A percentile compares a stretch with the other conserved stretches of the same genome.
Conservation (phyloP, 2,888 invertebrate species). For the Sminthurides aquaticus region DNA sequence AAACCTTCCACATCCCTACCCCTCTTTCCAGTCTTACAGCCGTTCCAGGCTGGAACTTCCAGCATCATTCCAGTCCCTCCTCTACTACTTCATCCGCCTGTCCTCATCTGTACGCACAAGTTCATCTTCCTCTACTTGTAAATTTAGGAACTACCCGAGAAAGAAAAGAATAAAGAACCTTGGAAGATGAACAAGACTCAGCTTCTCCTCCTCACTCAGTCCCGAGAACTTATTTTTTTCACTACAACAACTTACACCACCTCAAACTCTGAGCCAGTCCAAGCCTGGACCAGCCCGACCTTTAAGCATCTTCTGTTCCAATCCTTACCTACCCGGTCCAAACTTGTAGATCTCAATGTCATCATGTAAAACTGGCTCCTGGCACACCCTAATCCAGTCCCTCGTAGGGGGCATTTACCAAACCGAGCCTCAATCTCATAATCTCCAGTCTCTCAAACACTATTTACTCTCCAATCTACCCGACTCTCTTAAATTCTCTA, state of each 20-base stretch:
- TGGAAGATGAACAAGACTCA: neutral
- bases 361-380: neutral
- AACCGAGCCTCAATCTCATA: neutral
- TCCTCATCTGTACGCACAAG: neutral
- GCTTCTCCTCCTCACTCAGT: too few relatives aligned
- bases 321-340: neutral
- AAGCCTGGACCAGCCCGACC: too few relatives aligned
- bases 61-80: neutral
- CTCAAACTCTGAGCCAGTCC: too few relatives aligned
- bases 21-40: too few relatives aligned
- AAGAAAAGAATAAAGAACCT: neutral
- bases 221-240: too few relatives aligned
- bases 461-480: neutral
- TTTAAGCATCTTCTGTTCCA: neutral
- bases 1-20: too few relatives aligned
- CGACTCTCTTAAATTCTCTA: neutral
- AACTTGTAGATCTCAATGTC: neutral
- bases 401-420: neutral
- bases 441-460: neutral
- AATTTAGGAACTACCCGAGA: too few relatives aligned
- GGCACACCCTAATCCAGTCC: neutral
- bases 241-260: too few relatives aligned
- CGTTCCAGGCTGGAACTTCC: too few relatives aligned
- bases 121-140: neutral
- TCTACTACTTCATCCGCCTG: neutral